Base-by-base conservation (phyloP, 2,797 vertebrate genomes). In the Jordanella pulchra region DNA sequence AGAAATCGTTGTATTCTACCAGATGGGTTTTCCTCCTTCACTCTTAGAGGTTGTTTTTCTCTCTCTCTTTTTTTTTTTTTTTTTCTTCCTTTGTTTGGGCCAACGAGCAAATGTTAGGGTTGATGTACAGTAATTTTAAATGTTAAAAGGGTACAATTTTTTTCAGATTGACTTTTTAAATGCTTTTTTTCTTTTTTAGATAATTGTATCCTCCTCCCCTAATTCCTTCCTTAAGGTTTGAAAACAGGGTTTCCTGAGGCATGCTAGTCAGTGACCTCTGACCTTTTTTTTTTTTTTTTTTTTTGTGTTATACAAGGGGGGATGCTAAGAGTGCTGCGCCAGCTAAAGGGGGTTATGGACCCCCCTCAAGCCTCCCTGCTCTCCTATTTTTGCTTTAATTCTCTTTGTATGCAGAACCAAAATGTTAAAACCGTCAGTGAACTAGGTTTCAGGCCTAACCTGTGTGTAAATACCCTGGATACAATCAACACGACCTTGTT, bases 351-450 rank as follows among this genome's bases (percentile, higher is more conserved):
- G 91, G 86, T 71, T 76, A 86, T 67, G 63, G 68, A 81, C 74
- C 64, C 89, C 86, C 78, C 82, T 80, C 63, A 76, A 86, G 81
- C 84, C 82, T 86, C 84, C 35, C 39, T 51, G 80, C 90, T 92
- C 86, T 91, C 83, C 25, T 54, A 79, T 92, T 90, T 88, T 92
- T 92, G 87, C 91, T 94, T 94, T 94, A 93, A 92, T 86, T 93
- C 87, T 86, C 90, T 94, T 94, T 93, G 89, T 93, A 94, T 84
- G 92, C 93, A 89, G 91, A 95, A 95, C 95, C 94, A 95, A 95
- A 95, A 90, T 93, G 91, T 94, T 86, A 87, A 88, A 87, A 25
- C 60, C 65, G 81, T 92, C 68, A 79, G 82, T 85, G 85, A 92
- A 93, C 78, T 87, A 88, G 87, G 90, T 88, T 94, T 91, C 87